Base-by-base conservation (phyloP, 2,888 invertebrate genomes). In the Stenodera caucasica region DNA sequence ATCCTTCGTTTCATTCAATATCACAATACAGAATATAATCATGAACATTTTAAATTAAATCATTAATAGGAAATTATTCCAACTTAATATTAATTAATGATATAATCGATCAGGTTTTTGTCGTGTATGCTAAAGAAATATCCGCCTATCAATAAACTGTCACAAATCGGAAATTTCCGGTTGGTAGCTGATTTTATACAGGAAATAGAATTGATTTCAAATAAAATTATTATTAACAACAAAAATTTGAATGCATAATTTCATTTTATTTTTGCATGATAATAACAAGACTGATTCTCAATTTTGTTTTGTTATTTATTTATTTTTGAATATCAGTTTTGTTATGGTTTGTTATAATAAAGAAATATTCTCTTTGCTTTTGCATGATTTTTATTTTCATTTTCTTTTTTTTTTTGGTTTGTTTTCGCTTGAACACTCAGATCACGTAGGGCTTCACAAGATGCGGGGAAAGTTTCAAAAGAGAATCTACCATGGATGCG, bases 391-490 rank as follows among this genome's bases (percentile, higher is more conserved):
- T 55, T 23, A 9, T 15, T 57, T 57, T 56, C 21, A 58, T 62
- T 63, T 60, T 54, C n/a, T 51, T 64, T 49, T 18, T 55, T 15
- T 49, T 53, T 53, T 33, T 35, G 32, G 53, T 53, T 55, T 55
- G 45, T 40, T 55, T 49, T 61, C 57, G 73, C 73, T 70, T 69
- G 63, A 63, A 84, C 9, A 21, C 45, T 80, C 86, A 92, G 92
- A 89, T 91, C 91, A 84, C 90, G 92, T 81, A 89, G 92, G 81
- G 90, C 92, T 79, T 92, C 92, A 75, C 92, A 92, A 84, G 92
- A 93, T 82, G 85, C 85, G 70, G 82, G 83, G 70, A 80, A 81
- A 82, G 85, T 89, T 79, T 74, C 77, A 23, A 77, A 76, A 73
- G 77, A 77, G 64, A 74, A 75, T 64, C 71, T 79, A 60, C 77